Conservation (phyloP, 2,888 invertebrate genomes). For the Acronicta leporina region DNA sequence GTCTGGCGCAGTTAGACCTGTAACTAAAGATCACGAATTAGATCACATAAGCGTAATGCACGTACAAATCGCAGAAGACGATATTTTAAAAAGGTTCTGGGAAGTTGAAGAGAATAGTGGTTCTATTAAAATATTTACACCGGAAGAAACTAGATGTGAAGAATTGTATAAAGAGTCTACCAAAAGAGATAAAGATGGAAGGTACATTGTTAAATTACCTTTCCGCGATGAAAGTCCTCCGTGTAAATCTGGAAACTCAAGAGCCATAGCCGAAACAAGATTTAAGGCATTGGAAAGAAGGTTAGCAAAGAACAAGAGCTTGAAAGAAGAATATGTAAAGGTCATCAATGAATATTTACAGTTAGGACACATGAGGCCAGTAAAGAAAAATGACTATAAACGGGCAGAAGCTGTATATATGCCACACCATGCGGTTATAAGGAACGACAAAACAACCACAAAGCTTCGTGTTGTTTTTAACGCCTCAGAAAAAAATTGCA, state of each 20-base stretch:
- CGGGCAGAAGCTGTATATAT: constrained; percentile 36
- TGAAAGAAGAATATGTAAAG: constrained; percentile 33
- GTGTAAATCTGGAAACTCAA: constrained; percentile 11
- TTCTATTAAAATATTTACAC: constrained; percentile 18
- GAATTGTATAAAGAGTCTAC: constrained; percentile 16
- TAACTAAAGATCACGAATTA: neutral
- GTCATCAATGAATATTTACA: constrained; percentile 28
- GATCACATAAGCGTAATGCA: neutral
- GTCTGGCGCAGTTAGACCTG: too few species aligned
- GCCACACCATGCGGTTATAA: constrained; percentile 60
- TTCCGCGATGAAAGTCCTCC: constrained; percentile 16
- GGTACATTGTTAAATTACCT: constrained; percentile 18
- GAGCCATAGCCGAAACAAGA: neutral
- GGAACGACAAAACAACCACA: constrained; percentile 29
- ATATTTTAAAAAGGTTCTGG: constrained; percentile 37
- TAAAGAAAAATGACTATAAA: constrained; percentile 4
- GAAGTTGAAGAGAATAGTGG: constrained; percentile 36
- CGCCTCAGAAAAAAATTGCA: constrained; percentile 3
- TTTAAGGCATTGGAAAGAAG: constrained; percentile 17
- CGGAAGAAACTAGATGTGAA: constrained; percentile 36
- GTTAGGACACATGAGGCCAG: constrained; percentile 33
- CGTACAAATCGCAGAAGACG: constrained; percentile 19
- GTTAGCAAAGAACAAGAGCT: constrained; percentile 32
- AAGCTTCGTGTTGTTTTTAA: constrained; percentile 15
- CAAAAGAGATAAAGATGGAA: constrained; percentile 10